Evolutionary conservation across 1,140 invertebrate genomes (phyloP), one percentile per base, ranked within the genome.

Genomic region (Pentalonia nigronervosa): DNA sequence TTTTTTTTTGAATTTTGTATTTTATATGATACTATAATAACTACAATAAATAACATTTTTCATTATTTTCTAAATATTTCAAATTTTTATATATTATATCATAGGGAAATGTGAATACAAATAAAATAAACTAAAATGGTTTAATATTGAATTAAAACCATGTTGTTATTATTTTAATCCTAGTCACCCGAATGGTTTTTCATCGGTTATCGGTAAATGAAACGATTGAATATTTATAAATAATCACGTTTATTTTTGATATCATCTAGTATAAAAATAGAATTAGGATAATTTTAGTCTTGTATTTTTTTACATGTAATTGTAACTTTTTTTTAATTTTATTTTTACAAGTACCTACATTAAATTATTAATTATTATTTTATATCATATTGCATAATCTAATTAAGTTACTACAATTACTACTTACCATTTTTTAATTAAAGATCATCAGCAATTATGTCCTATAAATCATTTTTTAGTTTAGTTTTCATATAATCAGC

Each of bases 401-500:
- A 67, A 67, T 67, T n/a, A n/a, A n/a, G n/a, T n/a, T n/a, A n/a
- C n/a, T n/a, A n/a, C n/a, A 23, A 67, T 67, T 25, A 67, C 60
- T 67, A 67, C 60, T 67, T 67, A 67, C 60, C 60, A 67, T 67
- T 67, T 67, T 67, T 67, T 67, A 67, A 67, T 67, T 67, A 23
- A 67, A 67, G 25, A 67, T 67, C 60, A 67, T 67, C 60, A 67
- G 60, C 2, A 25, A 67, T 84, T 45, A 45, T 84, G 34, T 84
- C 83, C 34, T 36, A 84, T 45, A 84, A 84, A 84, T 84, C 83
- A 45, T 84, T 84, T 41, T 84, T 84, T 7, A 84, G 34, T 25
- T 84, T 84, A 45, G 83, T 23, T 45, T 84, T 84, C 83, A 84
- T 84, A 7, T 84, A 84, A 45, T 84, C 83, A 41, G 41, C 83